Percentiles rank a stretch among this genome's conserved stretches.
phyloP scores from a whole-genome alignment of 2,797 vertebrate species.

The Hippopotamyrus pictus region DNA sequence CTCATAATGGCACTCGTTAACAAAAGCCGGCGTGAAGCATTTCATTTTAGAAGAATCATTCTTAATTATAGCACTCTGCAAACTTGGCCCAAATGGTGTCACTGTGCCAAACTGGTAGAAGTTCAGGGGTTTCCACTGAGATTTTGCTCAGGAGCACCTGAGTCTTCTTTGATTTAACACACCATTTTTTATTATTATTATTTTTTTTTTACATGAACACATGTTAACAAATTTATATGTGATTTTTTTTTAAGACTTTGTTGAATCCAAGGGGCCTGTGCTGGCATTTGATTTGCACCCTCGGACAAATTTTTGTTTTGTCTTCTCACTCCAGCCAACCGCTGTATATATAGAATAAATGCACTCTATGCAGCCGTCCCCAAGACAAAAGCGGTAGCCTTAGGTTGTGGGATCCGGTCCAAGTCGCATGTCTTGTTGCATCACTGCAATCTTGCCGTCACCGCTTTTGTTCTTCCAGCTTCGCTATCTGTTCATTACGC shows the following conservation, averaged over 20 bases:
- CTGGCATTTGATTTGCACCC: background rate
- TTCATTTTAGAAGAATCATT: constrained; percentile 17
- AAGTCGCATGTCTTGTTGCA: constrained; percentile 8
- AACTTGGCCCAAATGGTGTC: constrained; percentile 39
- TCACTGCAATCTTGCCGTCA: background rate
- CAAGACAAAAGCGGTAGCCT: background rate
- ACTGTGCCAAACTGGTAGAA: background rate
- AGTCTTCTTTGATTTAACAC: constrained; percentile 34
- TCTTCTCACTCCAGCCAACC: background rate
- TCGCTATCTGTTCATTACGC: constrained; percentile 2
- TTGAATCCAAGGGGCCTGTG: background rate
- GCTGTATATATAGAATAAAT: background rate
- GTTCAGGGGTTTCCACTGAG: constrained; percentile 20
- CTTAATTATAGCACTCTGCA: constrained; percentile 34
- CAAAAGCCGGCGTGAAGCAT: background rate
- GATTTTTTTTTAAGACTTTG: background rate
- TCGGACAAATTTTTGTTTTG: background rate
- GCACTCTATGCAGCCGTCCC: background rate
- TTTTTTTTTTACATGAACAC: constrained; percentile 12
- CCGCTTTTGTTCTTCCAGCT: background rate
- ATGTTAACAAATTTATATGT: background rate
- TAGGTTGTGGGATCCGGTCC: background rate
- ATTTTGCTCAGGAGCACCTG: constrained; percentile 20
- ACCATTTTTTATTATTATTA: constrained; percentile 24
- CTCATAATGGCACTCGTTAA: constrained; percentile 4